Conservation (phyloP, 2,888 invertebrate genomes). For the Leptinotarsa rubiginosa region DNA sequence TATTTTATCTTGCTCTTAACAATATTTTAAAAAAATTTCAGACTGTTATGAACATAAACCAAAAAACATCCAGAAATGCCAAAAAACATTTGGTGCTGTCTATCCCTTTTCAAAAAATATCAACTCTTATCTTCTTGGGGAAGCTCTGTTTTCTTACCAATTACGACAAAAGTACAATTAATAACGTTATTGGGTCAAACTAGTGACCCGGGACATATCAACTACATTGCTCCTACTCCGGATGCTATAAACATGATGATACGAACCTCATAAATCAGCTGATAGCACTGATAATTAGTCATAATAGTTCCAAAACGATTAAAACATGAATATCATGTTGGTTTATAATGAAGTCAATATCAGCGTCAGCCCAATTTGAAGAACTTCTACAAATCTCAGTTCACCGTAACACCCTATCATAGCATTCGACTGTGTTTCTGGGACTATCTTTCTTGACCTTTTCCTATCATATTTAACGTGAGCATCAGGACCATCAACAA, state of each 20-base stretch:
- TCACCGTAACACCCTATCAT: not conserved
- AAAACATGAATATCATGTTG: constrained; percentile 19
- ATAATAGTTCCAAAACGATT: constrained; percentile 27
- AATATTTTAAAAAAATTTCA: too few relatives aligned
- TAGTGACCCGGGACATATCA: constrained; percentile 2
- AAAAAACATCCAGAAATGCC: too few relatives aligned
- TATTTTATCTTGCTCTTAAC: too few relatives aligned
- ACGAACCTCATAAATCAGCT: constrained; percentile 19
- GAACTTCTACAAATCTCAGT: not conserved
- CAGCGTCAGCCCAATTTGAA: not conserved
- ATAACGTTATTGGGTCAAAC: not conserved
- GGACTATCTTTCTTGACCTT: not conserved
- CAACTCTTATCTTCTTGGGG: not conserved
- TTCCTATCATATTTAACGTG: not conserved
- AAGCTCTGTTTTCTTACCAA: not conserved
- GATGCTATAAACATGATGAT: constrained; percentile 17
- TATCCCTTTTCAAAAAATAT: not conserved
- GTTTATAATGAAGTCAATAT: too few relatives aligned
- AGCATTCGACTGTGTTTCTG: not conserved
- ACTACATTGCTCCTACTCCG: not conserved
- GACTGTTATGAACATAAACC: too few relatives aligned
- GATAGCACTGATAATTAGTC: constrained; percentile 33
- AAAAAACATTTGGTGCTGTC: too few relatives aligned
- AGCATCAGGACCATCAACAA: not conserved
- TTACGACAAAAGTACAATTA: not conserved